Evolutionary conservation across 2,797 vertebrate genomes (phyloP), one percentile per base, ranked within the genome.

Genomic region (Poecilia gillii): DNA sequence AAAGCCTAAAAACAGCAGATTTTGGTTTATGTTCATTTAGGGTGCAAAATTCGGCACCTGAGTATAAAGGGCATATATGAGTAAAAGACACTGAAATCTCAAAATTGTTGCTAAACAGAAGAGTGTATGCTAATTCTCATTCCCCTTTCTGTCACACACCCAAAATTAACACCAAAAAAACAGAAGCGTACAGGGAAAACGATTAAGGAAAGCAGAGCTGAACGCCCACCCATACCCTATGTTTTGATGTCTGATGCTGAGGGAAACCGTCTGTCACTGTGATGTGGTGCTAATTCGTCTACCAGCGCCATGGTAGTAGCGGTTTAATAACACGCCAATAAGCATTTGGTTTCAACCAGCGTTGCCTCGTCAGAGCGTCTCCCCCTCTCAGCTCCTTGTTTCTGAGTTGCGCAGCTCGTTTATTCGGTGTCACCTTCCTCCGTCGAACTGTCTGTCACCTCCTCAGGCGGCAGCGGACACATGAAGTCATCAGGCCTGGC

Each of bases 401-500:
- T 72, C 41, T 33, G 53, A 74, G 53, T 77, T 55, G 74, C n/a
- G 70, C 72, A 46, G 72, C 59, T 55, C 75, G 78, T 87, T 84
- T 80, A 72, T 88, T 83, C 33, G 73, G 62, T 81, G 86, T 87
- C 86, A 76, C 78, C 87, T 86, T 73, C 78, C 80, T 20, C 76
- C 36, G 36, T 68, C 83, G 25, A 51, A 76, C 80, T 41, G 77
- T 78, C 78, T 78, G 39, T 87, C 79, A 75, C 73, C 53, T 82
- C 89, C 70, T 3, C 33, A 4, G 76, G 83, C 80, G 75, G 78
- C 87, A 85, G 84, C 13, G 59, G 59, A 90, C 81, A 41, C 84
- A 88, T 88, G 49, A 92, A 84, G 84, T 89, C 89, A 89, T 84
- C 84, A 20, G 76, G 68, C 77, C 75, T 76, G 72, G 47, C 83